Percentiles rank a stretch among this genome's conserved stretches.
Evolutionary conservation across 2,888 invertebrate species (phyloP).

Genomic region (Athrips mouffetella): DNA sequence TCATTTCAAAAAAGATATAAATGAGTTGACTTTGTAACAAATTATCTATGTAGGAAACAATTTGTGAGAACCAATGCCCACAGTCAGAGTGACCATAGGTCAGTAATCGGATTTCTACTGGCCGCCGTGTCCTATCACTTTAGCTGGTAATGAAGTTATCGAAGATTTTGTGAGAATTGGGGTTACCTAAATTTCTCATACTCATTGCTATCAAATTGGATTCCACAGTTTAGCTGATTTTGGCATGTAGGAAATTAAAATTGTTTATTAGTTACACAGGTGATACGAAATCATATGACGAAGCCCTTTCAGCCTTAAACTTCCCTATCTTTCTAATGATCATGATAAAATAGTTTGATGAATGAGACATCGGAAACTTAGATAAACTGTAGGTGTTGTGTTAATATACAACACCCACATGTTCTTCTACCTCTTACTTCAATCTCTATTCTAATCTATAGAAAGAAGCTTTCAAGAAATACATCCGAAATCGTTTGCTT

Average conservation of each 20-base stretch:
- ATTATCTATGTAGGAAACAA: neutral
- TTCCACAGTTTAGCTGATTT: neutral
- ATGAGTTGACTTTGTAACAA: too few species aligned
- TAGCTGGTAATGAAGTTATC: slow-evolving; percentile 27
- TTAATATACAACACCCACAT: too few species aligned
- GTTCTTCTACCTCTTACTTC: too few species aligned
- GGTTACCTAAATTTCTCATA: slow-evolving; percentile 32
- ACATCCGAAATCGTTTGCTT: slow-evolving; percentile 5
- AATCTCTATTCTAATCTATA: neutral
- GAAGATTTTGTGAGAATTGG: slow-evolving; percentile 37
- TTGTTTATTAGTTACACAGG: too few species aligned
- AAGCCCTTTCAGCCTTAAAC: too few species aligned
- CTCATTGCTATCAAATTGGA: neutral
- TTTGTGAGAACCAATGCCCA: neutral
- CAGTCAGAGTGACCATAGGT: slow-evolving; percentile 32
- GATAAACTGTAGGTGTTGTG: too few species aligned
- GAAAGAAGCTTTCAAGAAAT: neutral
- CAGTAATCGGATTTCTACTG: slow-evolving; percentile 50
- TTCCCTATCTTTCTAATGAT: too few species aligned
- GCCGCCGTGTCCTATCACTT: slow-evolving; percentile 32
- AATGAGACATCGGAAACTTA: too few species aligned
- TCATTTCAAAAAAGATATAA: too few species aligned
- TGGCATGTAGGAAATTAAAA: neutral
- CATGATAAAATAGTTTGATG: too few species aligned
- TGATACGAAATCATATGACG: too few species aligned